phyloP scores from a whole-genome alignment of 92 coral and sea anemone genomes.

The Parazoanthus darwini region DNA sequence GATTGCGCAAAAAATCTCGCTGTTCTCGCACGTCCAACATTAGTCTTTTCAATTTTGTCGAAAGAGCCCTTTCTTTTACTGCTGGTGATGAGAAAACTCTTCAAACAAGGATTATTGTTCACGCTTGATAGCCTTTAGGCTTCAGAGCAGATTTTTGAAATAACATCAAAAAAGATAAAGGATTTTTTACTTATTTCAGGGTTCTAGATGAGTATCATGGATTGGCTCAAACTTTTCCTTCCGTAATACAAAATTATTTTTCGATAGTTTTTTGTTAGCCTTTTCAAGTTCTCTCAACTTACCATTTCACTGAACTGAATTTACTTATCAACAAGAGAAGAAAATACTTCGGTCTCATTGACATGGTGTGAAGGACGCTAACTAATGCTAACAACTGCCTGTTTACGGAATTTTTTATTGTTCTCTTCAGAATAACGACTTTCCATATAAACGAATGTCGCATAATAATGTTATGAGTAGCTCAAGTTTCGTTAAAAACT shows the following conservation, averaged over 20 bases:
- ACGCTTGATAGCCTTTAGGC: not conserved
- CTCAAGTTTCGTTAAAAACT: conserved; percentile 15
- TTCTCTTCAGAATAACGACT: not conserved
- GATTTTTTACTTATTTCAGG: not conserved
- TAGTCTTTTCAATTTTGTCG: no score
- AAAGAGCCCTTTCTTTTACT: not conserved
- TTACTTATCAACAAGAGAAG: not conserved
- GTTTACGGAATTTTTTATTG: conserved; percentile 14
- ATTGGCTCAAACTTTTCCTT: not conserved
- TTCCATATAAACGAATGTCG: not conserved
- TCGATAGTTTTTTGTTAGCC: not conserved
- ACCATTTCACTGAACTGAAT: not conserved
- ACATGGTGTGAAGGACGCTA: conserved; percentile 31
- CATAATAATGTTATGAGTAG: not conserved
- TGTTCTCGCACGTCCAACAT: no score
- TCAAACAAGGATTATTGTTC: no score
- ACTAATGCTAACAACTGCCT: conserved; percentile 20
- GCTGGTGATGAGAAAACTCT: not conserved
- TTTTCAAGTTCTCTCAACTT: not conserved
- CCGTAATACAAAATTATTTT: not conserved
- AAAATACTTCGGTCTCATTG: conserved; percentile 14
- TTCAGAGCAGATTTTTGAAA: not conserved
- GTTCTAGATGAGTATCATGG: not conserved
- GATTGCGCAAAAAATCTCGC: not conserved
- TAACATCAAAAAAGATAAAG: not conserved